Evolutionary conservation across 2,113 vertebrate species (phyloP), one percentile per base, ranked within the genome.

Genomic region (Phrynosoma blainvillii): DNA sequence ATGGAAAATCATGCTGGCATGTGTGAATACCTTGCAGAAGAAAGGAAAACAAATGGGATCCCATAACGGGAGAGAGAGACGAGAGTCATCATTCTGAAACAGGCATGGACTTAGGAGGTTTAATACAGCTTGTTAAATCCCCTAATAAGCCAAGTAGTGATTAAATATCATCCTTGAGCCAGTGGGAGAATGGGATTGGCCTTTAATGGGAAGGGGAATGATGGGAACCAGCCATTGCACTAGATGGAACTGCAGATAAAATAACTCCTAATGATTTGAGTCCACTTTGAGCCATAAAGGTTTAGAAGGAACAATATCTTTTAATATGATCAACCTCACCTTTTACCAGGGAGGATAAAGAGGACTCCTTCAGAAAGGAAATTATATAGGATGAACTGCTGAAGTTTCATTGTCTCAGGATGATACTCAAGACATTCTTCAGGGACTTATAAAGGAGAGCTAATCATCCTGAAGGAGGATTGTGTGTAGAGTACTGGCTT

Each of bases 121-220:
- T 94, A 94, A 94, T 93, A 94, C 91, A 93, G 94, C 92, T 93
- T 95, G 93, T 95, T 93, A 96, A 95, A 95, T 94, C 92, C 95
- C 92, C 93, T 95, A 95, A 94, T 94, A 94, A 95, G 93, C 68
- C 32, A 89, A 91, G 86, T 91, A 86, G 93, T 94, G 94, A 96
- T 95, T 94, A 95, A 95, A 89, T 90, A 85, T 91, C 89, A 88
- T 93, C 90, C 93, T 94, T 92, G 92, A 88, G 88, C 94, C 93
- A 91, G 92, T 89, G 92, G 93, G 93, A 92, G 70, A 93, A 94
- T 91, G 62, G 87, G 92, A 94, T 90, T 89, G 90, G 90, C 88
- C 93, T 92, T 89, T 88, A 30, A 84, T 90, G 86, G 82, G 90
- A 89, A 89, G 36, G 10, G 0, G 83, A 87, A 89, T 81, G 92